phyloP scores from a whole-genome alignment of 2,113 vertebrate species.

The Alaudala cheleensis region DNA sequence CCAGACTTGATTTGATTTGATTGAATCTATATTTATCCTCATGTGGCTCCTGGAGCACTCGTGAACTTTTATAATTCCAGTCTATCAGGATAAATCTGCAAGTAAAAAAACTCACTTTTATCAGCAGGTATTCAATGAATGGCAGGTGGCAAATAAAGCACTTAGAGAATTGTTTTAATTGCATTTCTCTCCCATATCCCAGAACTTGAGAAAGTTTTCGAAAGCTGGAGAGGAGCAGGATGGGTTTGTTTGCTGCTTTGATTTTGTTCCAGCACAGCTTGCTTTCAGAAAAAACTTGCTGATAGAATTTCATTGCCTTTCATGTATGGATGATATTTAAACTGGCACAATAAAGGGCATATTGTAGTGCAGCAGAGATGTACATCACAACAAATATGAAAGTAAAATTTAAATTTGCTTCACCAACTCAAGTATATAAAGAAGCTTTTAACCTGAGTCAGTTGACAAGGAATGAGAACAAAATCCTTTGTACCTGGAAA shows the following conservation, averaged over 20 bases:
- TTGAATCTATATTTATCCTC: slow-evolving; percentile 73
- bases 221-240: slow-evolving; percentile 7
- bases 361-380: neutral
- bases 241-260: slow-evolving; percentile 23
- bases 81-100: slow-evolving; percentile 78
- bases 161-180: slow-evolving; percentile 73
- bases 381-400: neutral
- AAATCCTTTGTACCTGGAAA: neutral
- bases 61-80: slow-evolving; percentile 70
- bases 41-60: slow-evolving; percentile 67
- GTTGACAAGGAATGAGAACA: neutral
- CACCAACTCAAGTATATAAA: neutral
- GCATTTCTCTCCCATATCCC: slow-evolving; percentile 40
- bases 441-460: neutral
- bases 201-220: slow-evolving; percentile 57
- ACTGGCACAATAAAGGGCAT: neutral
- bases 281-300: neutral
- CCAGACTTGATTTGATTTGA: slow-evolving; percentile 73
- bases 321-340: neutral
- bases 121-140: slow-evolving; percentile 75
- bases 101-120: slow-evolving; percentile 76
- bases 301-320: neutral
- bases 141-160: slow-evolving; percentile 76
- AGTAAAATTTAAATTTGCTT: neutral
- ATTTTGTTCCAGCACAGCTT: neutral